Evolutionary conservation across 2,797 vertebrate genomes (phyloP), one percentile per base, ranked within the genome.

Genomic region (Pseudotriccus pelzelni): DNA sequence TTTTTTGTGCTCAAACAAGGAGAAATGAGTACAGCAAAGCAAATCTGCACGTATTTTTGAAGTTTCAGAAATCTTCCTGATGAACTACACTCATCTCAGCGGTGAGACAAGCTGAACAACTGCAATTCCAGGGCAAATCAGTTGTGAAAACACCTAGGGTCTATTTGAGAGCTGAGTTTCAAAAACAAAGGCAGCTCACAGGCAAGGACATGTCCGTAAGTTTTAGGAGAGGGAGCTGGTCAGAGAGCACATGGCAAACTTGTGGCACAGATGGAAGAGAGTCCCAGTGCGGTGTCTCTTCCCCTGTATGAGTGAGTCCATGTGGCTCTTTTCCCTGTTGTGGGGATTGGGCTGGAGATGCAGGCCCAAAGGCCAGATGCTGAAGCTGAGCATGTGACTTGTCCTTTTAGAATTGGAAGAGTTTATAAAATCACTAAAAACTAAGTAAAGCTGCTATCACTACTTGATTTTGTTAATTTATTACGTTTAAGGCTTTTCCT

Each of bases 11-110:
- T 93, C 87, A 86, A 66, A 88, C 53, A 77, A 85, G 73, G 37
- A 96, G 62, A 93, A 91, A 92, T 88, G 43, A 81, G 50, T 44
- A 85, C 58, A 80, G 43, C 1, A 7, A 83, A 93, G 66, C 55
- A 56, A 90, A 93, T 78, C 73, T 80, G 47, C 80, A 63, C 0
- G 0, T 83, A 59, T 84, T 94, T 96, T 46, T 92, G 62, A 50
- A 84, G 36, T 55, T 75, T 94, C 74, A 81, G 91, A 86, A 94
- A 36, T 72, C 70, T 84, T 95, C 56, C 28, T 81, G 43, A 91
- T 72, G 79, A 87, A 27, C 82, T 84, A 8, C 23, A 10, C 41
- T 77, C 7, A 0, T 74, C 60, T 53, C 59, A 73, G 79, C 0
- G 0, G 27, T 34, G 43, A 87, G 56, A 89, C 53, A 12, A 55